phyloP scores from a whole-genome alignment of 2,113 vertebrate genomes.

The Periophthalmus modestus region DNA sequence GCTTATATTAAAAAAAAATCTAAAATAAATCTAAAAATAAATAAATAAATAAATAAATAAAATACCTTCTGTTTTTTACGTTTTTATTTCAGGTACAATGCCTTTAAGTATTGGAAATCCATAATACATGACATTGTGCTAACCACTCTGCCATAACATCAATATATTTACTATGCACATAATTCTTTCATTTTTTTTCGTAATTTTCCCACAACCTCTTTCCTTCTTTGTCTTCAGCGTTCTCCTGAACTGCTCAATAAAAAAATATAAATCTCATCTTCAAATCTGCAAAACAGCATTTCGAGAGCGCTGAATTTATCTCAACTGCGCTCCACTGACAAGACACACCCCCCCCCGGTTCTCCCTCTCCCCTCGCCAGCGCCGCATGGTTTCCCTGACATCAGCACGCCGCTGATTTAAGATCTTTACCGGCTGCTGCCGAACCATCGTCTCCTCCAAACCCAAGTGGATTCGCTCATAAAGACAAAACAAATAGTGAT shows the following conservation, averaged over 20 bases:
- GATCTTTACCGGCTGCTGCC: slow-evolving; percentile 36
- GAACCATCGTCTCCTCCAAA: slow-evolving; percentile 11
- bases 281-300: slow-evolving; percentile 27
- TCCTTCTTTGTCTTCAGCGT: slow-evolving; percentile 17
- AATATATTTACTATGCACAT: neutral
- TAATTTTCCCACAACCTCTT: neutral
- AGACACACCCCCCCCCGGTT: slow-evolving; percentile 35
- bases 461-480: slow-evolving; percentile 20
- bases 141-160: neutral
- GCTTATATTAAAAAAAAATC: no score
- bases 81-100: no score
- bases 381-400: slow-evolving; percentile 43
- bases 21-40: no score
- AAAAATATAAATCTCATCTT: slow-evolving; percentile 23
- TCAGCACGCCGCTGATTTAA: slow-evolving; percentile 52
- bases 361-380: slow-evolving; percentile 23
- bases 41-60: no score
- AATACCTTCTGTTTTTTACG: no score
- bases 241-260: slow-evolving; percentile 29
- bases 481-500: slow-evolving; percentile 33
- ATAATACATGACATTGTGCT: neutral
- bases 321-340: slow-evolving; percentile 11
- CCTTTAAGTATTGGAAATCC: no score
- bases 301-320: slow-evolving; percentile 30
- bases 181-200: neutral